phyloP scores from a whole-genome alignment of 2,797 vertebrate genomes.

The Calcarius lapponicus region DNA sequence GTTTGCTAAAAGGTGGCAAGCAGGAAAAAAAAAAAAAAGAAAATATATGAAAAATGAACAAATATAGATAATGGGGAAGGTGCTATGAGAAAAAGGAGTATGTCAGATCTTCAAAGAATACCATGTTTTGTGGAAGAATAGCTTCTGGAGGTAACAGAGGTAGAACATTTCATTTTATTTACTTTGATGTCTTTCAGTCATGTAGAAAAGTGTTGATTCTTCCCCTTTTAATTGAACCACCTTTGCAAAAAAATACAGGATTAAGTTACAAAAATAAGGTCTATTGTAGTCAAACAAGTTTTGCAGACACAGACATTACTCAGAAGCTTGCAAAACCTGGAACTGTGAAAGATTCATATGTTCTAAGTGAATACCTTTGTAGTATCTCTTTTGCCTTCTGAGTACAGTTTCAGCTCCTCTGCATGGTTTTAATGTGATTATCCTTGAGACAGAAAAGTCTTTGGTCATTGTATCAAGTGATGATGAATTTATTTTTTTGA shows the following conservation, averaged over 20 bases:
- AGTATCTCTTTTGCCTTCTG: neutral
- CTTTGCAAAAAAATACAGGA: neutral
- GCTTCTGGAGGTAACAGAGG: neutral
- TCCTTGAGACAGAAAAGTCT: neutral
- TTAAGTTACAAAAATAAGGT: slow-evolving; percentile 26
- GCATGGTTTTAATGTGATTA: neutral
- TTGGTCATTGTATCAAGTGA: neutral
- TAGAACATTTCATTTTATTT: neutral
- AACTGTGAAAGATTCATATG: neutral
- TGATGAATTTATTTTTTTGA: neutral
- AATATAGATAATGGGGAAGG: neutral
- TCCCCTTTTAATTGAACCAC: neutral
- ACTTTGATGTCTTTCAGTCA: slow-evolving; percentile 23
- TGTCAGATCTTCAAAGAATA: neutral
- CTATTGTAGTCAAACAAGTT: slow-evolving; percentile 16
- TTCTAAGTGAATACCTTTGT: neutral
- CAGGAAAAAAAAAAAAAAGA: neutral
- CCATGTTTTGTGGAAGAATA: neutral
- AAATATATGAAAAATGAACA: neutral
- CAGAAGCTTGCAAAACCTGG: slow-evolving; percentile 23
- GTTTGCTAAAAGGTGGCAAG: neutral
- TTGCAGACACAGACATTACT: slow-evolving; percentile 3
- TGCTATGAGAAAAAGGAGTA: neutral
- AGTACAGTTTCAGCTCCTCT: neutral
- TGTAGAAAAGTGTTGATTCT: slow-evolving; percentile 5